Percentiles rank a stretch among this genome's conserved stretches.
Evolutionary conservation across 2,888 invertebrate genomes (phyloP).

Genomic region (Asteroscopus sphinx): DNA sequence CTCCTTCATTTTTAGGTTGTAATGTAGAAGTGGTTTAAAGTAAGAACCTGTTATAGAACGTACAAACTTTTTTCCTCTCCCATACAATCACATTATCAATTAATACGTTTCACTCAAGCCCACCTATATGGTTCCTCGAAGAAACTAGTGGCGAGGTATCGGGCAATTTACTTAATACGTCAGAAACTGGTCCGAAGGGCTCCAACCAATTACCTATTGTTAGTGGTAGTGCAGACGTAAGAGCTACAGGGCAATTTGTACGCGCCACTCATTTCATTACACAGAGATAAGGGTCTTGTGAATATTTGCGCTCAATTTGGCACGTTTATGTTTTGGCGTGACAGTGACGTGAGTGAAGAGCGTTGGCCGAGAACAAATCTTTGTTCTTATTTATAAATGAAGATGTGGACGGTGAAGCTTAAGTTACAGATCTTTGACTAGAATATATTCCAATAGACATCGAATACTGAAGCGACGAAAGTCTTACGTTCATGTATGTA

Average conservation of each 20-base stretch:
- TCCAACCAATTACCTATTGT: constrained; percentile 72
- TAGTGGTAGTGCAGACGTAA: constrained; percentile 69
- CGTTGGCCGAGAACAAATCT: constrained; percentile 33
- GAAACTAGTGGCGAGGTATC: constrained; percentile 55
- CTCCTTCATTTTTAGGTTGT: too few species aligned
- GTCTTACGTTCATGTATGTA: constrained; percentile 14
- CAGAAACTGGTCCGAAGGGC: constrained; percentile 53
- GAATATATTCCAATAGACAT: not conserved
- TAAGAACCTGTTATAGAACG: too few species aligned
- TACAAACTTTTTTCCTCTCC: too few species aligned
- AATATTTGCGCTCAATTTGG: constrained; percentile 75
- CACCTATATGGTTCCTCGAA: constrained; percentile 4
- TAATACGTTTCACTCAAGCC: not conserved
- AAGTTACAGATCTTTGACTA: not conserved
- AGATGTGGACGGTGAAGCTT: constrained; percentile 1
- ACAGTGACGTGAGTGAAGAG: constrained; percentile 39
- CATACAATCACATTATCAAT: not conserved
- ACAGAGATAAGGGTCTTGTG: constrained; percentile 81
- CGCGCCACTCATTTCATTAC: constrained; percentile 84
- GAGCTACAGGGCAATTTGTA: constrained; percentile 73
- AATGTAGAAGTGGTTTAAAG: too few species aligned
- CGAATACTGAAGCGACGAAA: not conserved
- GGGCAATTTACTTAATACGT: constrained; percentile 63
- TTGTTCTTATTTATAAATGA: constrained; percentile 40
- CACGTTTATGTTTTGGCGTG: constrained; percentile 62